Evolutionary conservation across 2,888 invertebrate genomes (phyloP).

Genomic region (Pyrochroa serraticornis): DNA sequence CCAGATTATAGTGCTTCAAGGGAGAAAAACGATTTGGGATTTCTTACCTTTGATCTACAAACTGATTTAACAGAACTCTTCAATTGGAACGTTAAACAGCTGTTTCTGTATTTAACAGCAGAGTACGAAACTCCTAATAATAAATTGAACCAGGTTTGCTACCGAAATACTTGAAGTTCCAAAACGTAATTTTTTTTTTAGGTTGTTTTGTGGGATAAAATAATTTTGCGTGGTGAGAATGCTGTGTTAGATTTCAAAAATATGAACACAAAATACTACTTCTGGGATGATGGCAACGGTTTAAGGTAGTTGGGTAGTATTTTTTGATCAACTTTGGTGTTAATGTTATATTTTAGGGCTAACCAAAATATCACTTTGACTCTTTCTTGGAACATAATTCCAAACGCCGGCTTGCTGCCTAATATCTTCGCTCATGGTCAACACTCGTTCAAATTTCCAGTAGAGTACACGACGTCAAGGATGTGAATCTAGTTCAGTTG

Average conservation of each 20-base stretch:
- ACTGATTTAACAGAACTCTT: constrained; percentile 91
- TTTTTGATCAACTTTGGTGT: not conserved
- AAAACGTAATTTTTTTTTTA: constrained; percentile 42
- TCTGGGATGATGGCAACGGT: constrained; percentile 99
- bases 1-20: constrained; percentile 94
- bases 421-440: constrained; percentile 82
- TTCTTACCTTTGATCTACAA: constrained; percentile 91
- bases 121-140: constrained; percentile 92
- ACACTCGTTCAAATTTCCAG: constrained; percentile 89
- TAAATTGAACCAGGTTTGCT: constrained; percentile 76
- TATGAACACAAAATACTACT: constrained; percentile 97
- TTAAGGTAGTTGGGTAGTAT: constrained; percentile 69
- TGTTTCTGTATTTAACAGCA: constrained; percentile 95
- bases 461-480: constrained; percentile 78
- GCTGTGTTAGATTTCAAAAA: constrained; percentile 91
- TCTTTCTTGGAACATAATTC: constrained; percentile 98
- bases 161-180: constrained; percentile 1
- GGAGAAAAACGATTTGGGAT: constrained; percentile 94
- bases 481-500: constrained; percentile 54
- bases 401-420: constrained; percentile 95
- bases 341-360: constrained; percentile 65
- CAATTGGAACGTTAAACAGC: constrained; percentile 99
- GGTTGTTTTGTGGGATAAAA: constrained; percentile 99
- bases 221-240: constrained; percentile 92
- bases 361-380: constrained; percentile 93